These are phyloP conservation scores for Crocallis elinguaria DNA, from an alignment of 2,888 invertebrate genomes.

Conservation along the genomic window DNA sequence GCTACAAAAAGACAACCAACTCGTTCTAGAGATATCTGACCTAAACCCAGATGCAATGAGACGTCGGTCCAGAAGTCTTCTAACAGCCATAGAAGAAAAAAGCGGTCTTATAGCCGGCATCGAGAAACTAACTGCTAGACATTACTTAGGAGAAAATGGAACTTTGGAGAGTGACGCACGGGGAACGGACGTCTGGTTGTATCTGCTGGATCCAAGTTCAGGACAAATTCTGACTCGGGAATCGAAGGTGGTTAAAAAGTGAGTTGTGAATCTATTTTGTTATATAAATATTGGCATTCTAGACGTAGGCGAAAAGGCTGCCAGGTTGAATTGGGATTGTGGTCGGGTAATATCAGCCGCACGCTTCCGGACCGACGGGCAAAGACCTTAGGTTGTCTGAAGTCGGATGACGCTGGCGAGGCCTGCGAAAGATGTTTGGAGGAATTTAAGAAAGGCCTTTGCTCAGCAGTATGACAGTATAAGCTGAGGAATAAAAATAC, in stretches of 20 bases:
- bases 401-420: too few species aligned
- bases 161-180: conserved; percentile 89
- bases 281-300: too few species aligned
- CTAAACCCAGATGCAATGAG: conserved; percentile 89
- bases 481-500: too few species aligned
- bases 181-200: conserved; percentile 95
- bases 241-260: conserved; percentile 88
- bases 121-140: conserved; percentile 92
- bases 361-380: too few species aligned
- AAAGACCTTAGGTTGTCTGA: too few species aligned
- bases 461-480: too few species aligned
- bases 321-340: too few species aligned
- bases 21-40: conserved; percentile 91
- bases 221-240: conserved; percentile 91
- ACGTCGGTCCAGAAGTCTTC: conserved; percentile 75
- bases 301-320: too few species aligned
- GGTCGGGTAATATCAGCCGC: too few species aligned
- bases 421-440: too few species aligned
- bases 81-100: conserved; percentile 88
- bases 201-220: conserved; percentile 91
- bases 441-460: too few species aligned
- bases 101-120: conserved; percentile 91
- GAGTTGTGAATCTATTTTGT: conserved; percentile 48
- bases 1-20: conserved; percentile 90
- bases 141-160: conserved; percentile 89